Evolutionary conservation across 2,113 vertebrate species (phyloP).

Genomic region (Lipophrys pholis): DNA sequence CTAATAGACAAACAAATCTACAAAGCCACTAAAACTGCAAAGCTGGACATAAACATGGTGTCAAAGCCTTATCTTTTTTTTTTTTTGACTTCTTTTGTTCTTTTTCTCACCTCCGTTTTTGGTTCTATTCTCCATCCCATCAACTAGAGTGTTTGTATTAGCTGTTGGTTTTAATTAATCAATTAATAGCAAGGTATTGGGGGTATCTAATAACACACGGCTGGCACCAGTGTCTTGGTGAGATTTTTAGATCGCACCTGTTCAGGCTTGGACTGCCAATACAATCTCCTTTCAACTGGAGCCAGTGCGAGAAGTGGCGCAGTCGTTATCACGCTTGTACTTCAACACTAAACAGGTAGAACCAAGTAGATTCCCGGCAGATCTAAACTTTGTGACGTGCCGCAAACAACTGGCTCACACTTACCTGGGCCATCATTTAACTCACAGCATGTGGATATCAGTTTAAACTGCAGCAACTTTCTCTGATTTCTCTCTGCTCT

Average conservation of each 20-base stretch:
- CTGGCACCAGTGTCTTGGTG: slow-evolving; percentile 3
- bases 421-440: too few relatives aligned
- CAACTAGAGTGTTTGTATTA: background rate
- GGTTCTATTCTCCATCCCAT: background rate
- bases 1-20: background rate
- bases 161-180: slow-evolving; percentile 14
- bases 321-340: slow-evolving; percentile 6
- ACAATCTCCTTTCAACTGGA: slow-evolving; percentile 35
- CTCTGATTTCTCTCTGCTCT: background rate
- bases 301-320: slow-evolving; percentile 19
- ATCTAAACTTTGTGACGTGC: slow-evolving; percentile 11
- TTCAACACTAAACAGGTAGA: background rate
- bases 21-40: too few relatives aligned
- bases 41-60: background rate
- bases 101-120: slow-evolving; percentile 2
- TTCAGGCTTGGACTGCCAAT: slow-evolving; percentile 32
- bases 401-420: too few relatives aligned
- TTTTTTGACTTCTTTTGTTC: background rate
- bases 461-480: background rate
- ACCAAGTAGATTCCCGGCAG: background rate
- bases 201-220: background rate
- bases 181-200: background rate
- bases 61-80: too few relatives aligned
- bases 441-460: background rate
- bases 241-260: slow-evolving; percentile 34